Conservation (phyloP, 2,113 vertebrate species). For the Lophius piscatorius region DNA sequence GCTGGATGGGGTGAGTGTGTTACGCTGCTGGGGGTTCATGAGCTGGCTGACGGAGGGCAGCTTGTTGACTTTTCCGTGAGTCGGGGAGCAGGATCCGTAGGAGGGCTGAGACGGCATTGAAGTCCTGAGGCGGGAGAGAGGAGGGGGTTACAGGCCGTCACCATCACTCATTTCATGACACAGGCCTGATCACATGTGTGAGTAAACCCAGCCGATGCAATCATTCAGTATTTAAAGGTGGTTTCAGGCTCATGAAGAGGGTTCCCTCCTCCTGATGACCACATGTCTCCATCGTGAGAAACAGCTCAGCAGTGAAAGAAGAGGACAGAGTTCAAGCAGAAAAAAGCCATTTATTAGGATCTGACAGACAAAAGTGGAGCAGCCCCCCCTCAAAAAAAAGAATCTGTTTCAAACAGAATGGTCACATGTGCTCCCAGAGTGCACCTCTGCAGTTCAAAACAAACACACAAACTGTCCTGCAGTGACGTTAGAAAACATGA, state of each 20-base stretch:
- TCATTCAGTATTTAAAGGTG: not conserved
- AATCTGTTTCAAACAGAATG: conserved; percentile 75
- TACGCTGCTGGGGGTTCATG: conserved; percentile 97
- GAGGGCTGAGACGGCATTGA: conserved; percentile 88
- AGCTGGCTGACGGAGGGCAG: conserved; percentile 99
- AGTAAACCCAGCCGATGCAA: too few species aligned
- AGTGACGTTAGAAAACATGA: conserved; percentile 80
- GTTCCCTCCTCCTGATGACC: not conserved
- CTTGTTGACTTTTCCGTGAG: conserved; percentile 96
- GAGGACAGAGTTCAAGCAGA: conserved; percentile 42
- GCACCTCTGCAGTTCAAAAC: conserved; percentile 33
- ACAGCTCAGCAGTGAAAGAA: conserved; percentile 6
- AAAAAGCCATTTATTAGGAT: conserved; percentile 76
- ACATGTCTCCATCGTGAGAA: too few species aligned
- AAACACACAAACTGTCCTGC: conserved; percentile 78
- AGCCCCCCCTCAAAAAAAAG: conserved; percentile 52
- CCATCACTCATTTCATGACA: conserved; percentile 28
- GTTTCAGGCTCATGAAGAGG: not conserved
- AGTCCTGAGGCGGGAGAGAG: conserved; percentile 82
- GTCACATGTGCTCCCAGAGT: conserved; percentile 21
- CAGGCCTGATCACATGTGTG: not conserved
- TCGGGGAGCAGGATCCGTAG: conserved; percentile 90
- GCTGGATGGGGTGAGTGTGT: conserved; percentile 91
- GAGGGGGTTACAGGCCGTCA: conserved; percentile 47
- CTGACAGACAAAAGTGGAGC: conserved; percentile 68